Conservation (phyloP, 2,797 vertebrate genomes). For the Phylloscopus collybita region DNA sequence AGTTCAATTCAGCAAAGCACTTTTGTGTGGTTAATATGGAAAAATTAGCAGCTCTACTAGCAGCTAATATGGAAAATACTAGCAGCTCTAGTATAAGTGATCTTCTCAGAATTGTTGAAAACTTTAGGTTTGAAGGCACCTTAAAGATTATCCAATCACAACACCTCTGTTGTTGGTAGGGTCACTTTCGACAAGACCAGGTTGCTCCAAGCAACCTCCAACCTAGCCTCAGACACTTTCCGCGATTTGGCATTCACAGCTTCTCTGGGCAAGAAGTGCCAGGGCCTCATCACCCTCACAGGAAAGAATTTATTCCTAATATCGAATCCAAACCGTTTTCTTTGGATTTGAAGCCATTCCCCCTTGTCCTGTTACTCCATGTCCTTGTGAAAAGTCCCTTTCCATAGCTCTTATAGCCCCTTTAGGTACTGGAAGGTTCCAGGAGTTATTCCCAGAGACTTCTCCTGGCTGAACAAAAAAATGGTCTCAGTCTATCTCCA, state of each 20-base stretch:
- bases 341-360: not conserved
- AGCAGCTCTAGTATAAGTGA: not conserved
- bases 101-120: not conserved
- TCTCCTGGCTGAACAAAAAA: not conserved
- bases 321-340: not conserved
- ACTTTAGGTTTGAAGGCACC: not conserved
- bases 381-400: not conserved
- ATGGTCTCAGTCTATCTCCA: not conserved
- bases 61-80: too few species aligned
- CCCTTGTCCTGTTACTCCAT: not conserved
- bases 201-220: not conserved
- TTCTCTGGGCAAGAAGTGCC: not conserved
- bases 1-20: not conserved
- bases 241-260: too few species aligned
- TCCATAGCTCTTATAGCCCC: too few species aligned
- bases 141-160: not conserved
- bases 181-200: not conserved
- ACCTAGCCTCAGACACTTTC: too few species aligned
- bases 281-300: not conserved
- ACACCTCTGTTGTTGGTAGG: fast-evolving
- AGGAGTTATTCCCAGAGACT: not conserved
- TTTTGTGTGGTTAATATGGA: not conserved
- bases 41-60: too few species aligned
- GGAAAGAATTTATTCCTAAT: not conserved
- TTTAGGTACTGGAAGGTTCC: not conserved